Evolutionary conservation across 2,797 vertebrate species (phyloP).

Genomic region (Sebastes melanostomus): DNA sequence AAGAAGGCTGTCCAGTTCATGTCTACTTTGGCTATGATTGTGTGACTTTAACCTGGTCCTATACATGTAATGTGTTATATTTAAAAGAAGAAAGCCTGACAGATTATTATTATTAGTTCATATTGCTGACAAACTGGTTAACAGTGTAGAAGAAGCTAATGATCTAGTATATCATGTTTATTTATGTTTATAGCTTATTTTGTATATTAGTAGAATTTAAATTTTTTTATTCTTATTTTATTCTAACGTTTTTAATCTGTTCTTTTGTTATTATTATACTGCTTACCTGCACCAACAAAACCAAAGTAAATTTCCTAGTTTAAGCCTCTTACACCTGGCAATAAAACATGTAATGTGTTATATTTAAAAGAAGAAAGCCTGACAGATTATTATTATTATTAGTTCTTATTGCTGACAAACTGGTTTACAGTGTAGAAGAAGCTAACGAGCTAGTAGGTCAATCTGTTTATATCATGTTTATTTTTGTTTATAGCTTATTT

Average conservation of each 20-base stretch:
- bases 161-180: conserved; percentile 3
- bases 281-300: too few species aligned
- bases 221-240: too few species aligned
- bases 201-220: too few species aligned
- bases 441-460: conserved; percentile 37
- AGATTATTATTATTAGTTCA: not conserved
- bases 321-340: too few species aligned
- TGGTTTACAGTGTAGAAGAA: conserved; percentile 9
- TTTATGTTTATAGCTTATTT: too few species aligned
- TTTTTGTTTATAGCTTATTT: too few species aligned
- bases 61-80: not conserved
- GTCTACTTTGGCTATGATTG: not conserved
- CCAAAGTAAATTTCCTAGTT: too few species aligned
- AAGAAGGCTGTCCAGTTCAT: not conserved
- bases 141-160: conserved; percentile 34
- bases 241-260: too few species aligned
- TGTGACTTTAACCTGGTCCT: not conserved
- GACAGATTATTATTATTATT: not conserved
- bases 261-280: too few species aligned
- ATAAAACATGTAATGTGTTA: not conserved
- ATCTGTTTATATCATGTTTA: too few species aligned
- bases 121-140: conserved; percentile 10
- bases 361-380: not conserved
- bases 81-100: not conserved
- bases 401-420: not conserved